Conservation (phyloP, 2,888 invertebrate genomes). For the Drosophila robusta region DNA sequence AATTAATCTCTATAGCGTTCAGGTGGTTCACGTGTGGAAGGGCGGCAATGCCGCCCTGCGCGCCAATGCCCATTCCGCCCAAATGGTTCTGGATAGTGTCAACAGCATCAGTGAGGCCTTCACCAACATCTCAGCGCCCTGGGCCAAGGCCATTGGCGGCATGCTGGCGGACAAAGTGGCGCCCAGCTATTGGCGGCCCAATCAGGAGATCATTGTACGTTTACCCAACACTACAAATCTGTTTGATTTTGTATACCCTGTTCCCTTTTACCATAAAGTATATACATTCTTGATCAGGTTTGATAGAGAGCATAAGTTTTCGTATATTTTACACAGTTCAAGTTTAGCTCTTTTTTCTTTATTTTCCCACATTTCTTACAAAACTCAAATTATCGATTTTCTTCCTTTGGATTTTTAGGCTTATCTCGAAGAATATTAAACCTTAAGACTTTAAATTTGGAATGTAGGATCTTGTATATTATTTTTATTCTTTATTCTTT, state of each 20-base stretch:
- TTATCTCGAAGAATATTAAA: too few relatives aligned
- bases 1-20: constrained; percentile 84
- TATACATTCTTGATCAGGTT: too few relatives aligned
- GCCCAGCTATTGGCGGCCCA: constrained; percentile 92
- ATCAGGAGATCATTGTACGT: constrained; percentile 89
- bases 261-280: too few relatives aligned
- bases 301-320: too few relatives aligned
- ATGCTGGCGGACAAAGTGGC: constrained; percentile 92
- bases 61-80: constrained; percentile 87
- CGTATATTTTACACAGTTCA: too few relatives aligned
- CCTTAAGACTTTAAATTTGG: too few relatives aligned
- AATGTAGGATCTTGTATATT: too few relatives aligned
- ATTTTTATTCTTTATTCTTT: too few relatives aligned
- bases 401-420: too few relatives aligned
- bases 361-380: too few relatives aligned
- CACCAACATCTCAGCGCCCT: constrained; percentile 88
- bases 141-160: constrained; percentile 88
- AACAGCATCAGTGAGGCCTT: constrained; percentile 88
- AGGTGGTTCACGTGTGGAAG: constrained; percentile 90
- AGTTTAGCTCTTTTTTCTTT: too few relatives aligned
- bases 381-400: too few relatives aligned
- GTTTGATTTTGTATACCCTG: neutral
- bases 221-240: neutral
- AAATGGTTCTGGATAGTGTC: constrained; percentile 88
- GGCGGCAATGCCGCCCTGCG: constrained; percentile 86